Evolutionary conservation across 2,888 invertebrate genomes (phyloP).

Genomic region (Hyposoter didymator): DNA sequence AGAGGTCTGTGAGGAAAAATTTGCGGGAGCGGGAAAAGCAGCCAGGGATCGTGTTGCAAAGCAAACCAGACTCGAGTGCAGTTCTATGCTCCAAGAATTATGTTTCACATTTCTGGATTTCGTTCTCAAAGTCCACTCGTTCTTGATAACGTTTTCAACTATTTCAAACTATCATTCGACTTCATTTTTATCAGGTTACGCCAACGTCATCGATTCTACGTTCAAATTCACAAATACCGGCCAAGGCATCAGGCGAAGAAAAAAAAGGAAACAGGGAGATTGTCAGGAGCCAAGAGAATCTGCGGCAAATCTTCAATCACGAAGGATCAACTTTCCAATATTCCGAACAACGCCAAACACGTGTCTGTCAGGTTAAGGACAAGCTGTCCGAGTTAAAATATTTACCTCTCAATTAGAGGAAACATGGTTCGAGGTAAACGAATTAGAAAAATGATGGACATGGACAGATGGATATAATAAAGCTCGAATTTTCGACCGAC

Average conservation of each 20-base stretch:
- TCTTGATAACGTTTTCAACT: background rate
- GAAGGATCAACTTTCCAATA: conserved; percentile 47
- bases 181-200: background rate
- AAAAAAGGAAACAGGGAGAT: background rate
- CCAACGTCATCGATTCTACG: background rate
- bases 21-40: conserved; percentile 37
- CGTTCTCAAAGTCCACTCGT: background rate
- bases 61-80: background rate
- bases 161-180: background rate
- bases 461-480: background rate
- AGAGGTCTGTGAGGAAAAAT: conserved; percentile 39
- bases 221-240: background rate
- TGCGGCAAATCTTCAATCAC: conserved; percentile 50
- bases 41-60: conserved; percentile 10
- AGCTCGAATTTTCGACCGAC: conserved; percentile 15
- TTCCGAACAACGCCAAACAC: conserved; percentile 20
- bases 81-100: background rate
- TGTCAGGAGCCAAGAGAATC: background rate
- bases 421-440: background rate
- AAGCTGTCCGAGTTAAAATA: background rate
- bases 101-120: background rate
- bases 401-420: conserved; percentile 1
- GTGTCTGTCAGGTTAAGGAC: background rate
- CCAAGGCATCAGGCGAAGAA: background rate
- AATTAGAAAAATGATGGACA: background rate